Conservation (phyloP, 1,140 invertebrate genomes). For the Brachionus asplanchnoidis region DNA sequence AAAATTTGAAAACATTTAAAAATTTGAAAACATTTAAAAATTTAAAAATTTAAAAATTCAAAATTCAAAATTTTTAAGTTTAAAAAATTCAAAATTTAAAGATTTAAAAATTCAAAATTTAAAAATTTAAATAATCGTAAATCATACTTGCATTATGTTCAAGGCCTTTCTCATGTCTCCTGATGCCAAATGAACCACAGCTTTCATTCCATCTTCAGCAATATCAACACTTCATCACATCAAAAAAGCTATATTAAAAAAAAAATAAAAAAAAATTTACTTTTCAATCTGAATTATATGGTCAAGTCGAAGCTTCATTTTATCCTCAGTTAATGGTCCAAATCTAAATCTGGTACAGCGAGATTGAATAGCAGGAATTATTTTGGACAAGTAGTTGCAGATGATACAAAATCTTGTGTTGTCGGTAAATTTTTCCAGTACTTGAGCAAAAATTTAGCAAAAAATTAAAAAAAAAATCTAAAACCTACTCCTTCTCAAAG, state of each 20-base stretch:
- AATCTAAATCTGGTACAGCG: conserved; percentile 95
- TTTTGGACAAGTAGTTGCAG: conserved; percentile 96
- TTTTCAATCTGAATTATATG: conserved; percentile 78
- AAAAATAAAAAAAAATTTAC: conserved; percentile 56
- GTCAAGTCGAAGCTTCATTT: conserved; percentile 82
- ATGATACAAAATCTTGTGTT: conserved; percentile 97
- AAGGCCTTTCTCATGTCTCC: conserved; percentile 98
- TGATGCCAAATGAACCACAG: conserved; percentile 77
- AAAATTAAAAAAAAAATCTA: neutral
- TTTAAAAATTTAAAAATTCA: neutral
- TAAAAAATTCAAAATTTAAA: neutral
- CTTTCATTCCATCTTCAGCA: conserved; percentile 82
- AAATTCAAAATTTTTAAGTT: too few species aligned
- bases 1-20: neutral
- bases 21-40: too few species aligned
- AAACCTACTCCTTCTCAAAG: conserved; percentile 78
- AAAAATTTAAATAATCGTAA: neutral
- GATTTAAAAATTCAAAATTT: neutral
- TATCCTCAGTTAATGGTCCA: conserved; percentile 73
- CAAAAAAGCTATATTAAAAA: conserved; percentile 46
- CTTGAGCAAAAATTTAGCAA: conserved; percentile 60
- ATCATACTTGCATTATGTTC: conserved; percentile 70
- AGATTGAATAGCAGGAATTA: conserved; percentile 95
- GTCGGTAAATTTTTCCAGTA: conserved; percentile 97
- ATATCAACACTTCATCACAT: conserved; percentile 68